A percentile compares a stretch with the other conserved stretches of the same genome.
These are phyloP conservation scores for Platycheirus rosarum DNA, from an alignment of 2,888 invertebrate species.

Conservation along the genomic window DNA sequence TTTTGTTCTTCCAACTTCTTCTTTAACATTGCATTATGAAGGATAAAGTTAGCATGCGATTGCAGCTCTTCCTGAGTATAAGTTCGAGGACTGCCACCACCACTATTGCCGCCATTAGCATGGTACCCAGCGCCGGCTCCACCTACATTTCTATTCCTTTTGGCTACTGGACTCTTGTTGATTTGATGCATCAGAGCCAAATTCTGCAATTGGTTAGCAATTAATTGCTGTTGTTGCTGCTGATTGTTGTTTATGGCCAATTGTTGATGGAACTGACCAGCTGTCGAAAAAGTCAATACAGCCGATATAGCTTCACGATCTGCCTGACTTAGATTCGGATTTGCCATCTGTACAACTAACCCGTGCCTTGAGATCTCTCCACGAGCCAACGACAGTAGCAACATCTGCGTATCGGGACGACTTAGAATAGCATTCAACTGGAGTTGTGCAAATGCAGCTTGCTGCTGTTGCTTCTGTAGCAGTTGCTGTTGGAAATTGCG, in stretches of 20 bases:
- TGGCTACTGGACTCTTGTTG: constrained; percentile 73
- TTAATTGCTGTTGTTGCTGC: constrained; percentile 76
- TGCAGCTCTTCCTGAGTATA: constrained; percentile 80
- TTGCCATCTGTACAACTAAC: constrained; percentile 79
- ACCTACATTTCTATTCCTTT: constrained; percentile 33
- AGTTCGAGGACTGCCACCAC: constrained; percentile 27
- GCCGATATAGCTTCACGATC: constrained; percentile 81
- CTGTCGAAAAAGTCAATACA: constrained; percentile 80
- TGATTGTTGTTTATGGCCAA: constrained; percentile 60
- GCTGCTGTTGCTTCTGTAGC: constrained; percentile 80
- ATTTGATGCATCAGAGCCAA: constrained; percentile 80
- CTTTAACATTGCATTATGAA: constrained; percentile 81
- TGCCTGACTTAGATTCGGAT: constrained; percentile 78
- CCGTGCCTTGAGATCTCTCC: constrained; percentile 81
- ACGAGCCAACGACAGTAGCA: constrained; percentile 79
- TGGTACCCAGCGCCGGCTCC: neutral
- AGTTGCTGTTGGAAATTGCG: constrained; percentile 77
- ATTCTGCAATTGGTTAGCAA: constrained; percentile 81
- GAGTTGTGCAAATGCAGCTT: constrained; percentile 79
- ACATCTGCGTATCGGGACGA: constrained; percentile 79
- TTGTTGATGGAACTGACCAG: constrained; percentile 79
- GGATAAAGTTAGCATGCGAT: constrained; percentile 80
- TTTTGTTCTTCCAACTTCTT: constrained; percentile 81
- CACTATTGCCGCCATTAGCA: neutral
- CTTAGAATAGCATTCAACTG: constrained; percentile 80